A percentile compares a stretch with the other conserved stretches of the same genome.
These are phyloP conservation scores for Tetragonisca angustula DNA, from an alignment of 2,888 invertebrate species.

Conservation along the genomic window DNA sequence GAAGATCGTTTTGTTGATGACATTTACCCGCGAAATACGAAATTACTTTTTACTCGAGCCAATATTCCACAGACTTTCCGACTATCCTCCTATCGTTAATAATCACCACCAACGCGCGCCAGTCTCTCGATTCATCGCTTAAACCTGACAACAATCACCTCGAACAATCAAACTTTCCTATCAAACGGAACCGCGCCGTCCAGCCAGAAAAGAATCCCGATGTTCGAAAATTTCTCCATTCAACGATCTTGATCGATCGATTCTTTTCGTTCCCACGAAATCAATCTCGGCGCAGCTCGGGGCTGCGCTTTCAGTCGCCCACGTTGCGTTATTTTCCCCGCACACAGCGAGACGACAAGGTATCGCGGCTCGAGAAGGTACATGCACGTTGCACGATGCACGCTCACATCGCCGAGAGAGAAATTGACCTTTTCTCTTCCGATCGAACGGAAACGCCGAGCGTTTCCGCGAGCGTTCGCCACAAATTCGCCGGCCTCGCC, in stretches of 20 bases:
- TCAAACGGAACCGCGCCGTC: neutral
- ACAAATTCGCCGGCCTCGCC: slow-evolving; percentile 10
- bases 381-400: slow-evolving; percentile 28
- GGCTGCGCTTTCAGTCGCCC: slow-evolving; percentile 28
- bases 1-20: too few species aligned
- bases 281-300: slow-evolving; percentile 26
- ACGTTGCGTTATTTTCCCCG: slow-evolving; percentile 4
- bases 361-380: neutral
- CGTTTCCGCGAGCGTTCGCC: slow-evolving; percentile 27
- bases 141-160: neutral
- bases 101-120: neutral
- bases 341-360: neutral
- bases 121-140: neutral
- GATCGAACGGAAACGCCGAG: slow-evolving; percentile 35
- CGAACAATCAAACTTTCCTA: slow-evolving; percentile 5
- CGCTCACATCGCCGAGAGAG: slow-evolving; percentile 26
- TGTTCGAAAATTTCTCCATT: slow-evolving; percentile 4
- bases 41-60: too few species aligned
- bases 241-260: neutral
- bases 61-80: neutral
- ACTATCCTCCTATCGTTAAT: neutral
- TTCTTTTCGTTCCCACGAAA: slow-evolving; percentile 12
- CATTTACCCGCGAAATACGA: too few species aligned
- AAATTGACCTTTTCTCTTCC: slow-evolving; percentile 45
- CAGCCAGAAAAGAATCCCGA: neutral